Evolutionary conservation across 2,797 vertebrate genomes (phyloP).

Genomic region (Siniperca undulata): DNA sequence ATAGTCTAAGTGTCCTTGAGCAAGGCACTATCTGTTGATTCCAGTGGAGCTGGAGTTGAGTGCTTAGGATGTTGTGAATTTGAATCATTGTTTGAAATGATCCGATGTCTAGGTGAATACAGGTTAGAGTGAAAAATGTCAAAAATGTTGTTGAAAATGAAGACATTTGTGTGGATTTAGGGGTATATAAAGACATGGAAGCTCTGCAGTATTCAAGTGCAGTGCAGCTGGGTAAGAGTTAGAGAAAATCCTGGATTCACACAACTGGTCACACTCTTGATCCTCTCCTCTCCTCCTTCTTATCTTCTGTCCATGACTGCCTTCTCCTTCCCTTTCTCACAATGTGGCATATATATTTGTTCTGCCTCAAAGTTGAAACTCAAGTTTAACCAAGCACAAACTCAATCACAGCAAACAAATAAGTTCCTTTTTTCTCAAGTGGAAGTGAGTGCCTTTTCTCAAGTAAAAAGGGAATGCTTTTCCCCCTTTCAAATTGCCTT

Average conservation of each 20-base stretch:
- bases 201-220: conserved; percentile 26
- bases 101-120: not conserved
- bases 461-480: conserved; percentile 47
- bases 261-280: conserved; percentile 55
- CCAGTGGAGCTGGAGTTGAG: not conserved
- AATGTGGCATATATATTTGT: conserved; percentile 63
- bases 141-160: conserved; percentile 26
- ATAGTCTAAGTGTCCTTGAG: not conserved
- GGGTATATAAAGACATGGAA: conserved; percentile 23
- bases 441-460: conserved; percentile 51
- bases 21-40: not conserved
- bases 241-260: conserved; percentile 55
- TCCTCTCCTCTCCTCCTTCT: conserved; percentile 48
- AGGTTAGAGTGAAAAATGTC: conserved; percentile 1
- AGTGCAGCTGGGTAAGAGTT: conserved; percentile 28
- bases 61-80: not conserved
- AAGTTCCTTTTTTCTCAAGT: conserved; percentile 63
- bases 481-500: conserved; percentile 65
- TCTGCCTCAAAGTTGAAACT: conserved; percentile 66
- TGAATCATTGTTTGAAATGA: not conserved
- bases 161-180: conserved; percentile 32
- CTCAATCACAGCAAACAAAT: conserved; percentile 79
- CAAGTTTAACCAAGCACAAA: conserved; percentile 76
- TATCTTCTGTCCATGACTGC: conserved; percentile 40
- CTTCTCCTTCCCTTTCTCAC: conserved; percentile 23